Evolutionary conservation across 2,113 vertebrate genomes (phyloP), one percentile per base, ranked within the genome.

Genomic region (Etia nguti): DNA sequence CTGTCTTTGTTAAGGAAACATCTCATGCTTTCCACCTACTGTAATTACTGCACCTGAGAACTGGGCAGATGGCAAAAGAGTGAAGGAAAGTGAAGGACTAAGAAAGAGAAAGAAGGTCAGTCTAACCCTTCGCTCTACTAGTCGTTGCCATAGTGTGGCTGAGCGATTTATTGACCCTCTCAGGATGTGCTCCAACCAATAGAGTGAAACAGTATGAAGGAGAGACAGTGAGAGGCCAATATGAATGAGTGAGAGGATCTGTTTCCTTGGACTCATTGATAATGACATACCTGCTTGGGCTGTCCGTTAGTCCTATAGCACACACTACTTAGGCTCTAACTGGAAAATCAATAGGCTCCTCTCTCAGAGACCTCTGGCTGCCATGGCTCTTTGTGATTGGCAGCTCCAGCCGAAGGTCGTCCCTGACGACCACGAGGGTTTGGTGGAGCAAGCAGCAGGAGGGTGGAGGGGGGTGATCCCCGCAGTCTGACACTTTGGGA

Each of bases 341-440:
- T 98, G 98, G 97, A 99, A 99, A 99, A 99, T 99, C 98, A 99
- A 99, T 99, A 98, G 94, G 93, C 96, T 97, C 95, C 97, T 97
- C 92, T 95, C 93, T 92, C 96, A 95, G 97, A 97, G 96, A 93
- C 97, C 97, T 96, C 97, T 97, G 95, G 97, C 97, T 97, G 96
- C 97, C 97, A 97, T 97, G 98, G 96, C 96, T 93, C 94, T 91
- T 96, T 96, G 96, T 98, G 98, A 99, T 97, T 98, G 98, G 98
- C 98, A 99, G 98, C 97, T 97, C 96, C 97, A 98, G 97, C 97
- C 97, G 96, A 97, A 97, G 98, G 98, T 98, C 97, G 96, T 97
- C 97, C 97, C 97, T 96, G 96, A 97, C 96, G 97, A 97, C 89
- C 85, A 70, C 79, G 87, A 91, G 89, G 81, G 97, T 97, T 97